Evolutionary conservation across 2,797 vertebrate species (phyloP), one percentile per base, ranked within the genome.

Genomic region (Poecilia velifera): DNA sequence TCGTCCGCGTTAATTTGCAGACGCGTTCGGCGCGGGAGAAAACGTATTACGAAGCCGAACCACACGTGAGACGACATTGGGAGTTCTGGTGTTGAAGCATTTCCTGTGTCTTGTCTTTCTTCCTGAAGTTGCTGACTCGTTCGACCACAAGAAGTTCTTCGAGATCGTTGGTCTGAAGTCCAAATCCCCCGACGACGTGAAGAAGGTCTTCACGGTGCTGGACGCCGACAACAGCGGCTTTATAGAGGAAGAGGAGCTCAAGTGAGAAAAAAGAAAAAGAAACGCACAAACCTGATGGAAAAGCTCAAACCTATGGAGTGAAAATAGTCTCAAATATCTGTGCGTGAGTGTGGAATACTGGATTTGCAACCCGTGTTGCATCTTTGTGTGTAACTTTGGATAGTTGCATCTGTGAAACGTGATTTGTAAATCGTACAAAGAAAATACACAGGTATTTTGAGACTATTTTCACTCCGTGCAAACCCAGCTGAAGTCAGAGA

Each of bases 111-210:
- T 81, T 22, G 53, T 79, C 70, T 79, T 51, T 53, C 34, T 10
- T 20, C n/a, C 45, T 66, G 34, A 28, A 99, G 98, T 94, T 49
- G 93, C 95, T 1, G 98, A 98, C 59, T 97, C 97, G 84, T 99
- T 99, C 66, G 96, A 98, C 95, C 93, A 98, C 90, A 98, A 96
- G 95, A 98, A 96, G 94, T 99, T 99, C 92, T 99, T 99, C n/a
- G 96, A 98, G 81, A 95, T 99, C 94, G 94, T 97, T 5, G 98
- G 98, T 45, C 94, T 99, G 91, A 99, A 97, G 96, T 93, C 93
- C 39, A 98, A 97, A 90, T 96, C 93, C 2, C 53, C 82, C 0
- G 97, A 97, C 0, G 96, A 98, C 0, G 93, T 99, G 92, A 97
- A 97, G 93, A 97, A 97, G 93, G 96, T 97, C 89, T 99, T 99